phyloP scores from a whole-genome alignment of 2,113 vertebrate genomes.

The Cinclus mexicanus region DNA sequence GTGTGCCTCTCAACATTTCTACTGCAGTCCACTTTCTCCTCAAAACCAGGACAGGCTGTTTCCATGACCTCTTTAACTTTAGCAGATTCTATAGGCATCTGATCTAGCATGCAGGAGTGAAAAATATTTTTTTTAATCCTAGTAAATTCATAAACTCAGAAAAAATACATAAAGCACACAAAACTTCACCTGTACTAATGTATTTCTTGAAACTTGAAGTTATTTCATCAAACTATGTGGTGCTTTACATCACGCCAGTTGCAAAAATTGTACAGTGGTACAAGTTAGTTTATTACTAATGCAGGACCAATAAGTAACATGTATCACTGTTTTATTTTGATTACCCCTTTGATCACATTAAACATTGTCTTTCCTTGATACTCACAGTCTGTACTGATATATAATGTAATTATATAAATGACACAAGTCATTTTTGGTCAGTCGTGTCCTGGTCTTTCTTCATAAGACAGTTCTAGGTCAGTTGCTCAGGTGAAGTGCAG shows the following conservation, averaged over 20 bases:
- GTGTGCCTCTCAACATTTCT: not conserved
- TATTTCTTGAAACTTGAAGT: not conserved
- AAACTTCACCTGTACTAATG: not conserved
- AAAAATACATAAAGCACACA: not conserved
- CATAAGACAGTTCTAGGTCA: not conserved
- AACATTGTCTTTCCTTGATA: not conserved
- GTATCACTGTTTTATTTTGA: not conserved
- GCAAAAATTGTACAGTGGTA: not conserved
- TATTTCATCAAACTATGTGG: not conserved
- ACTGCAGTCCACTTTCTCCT: not conserved
- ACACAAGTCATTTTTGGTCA: not conserved
- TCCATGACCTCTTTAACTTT: not conserved
- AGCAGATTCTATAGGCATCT: not conserved
- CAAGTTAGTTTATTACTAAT: not conserved
- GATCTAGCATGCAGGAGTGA: not conserved
- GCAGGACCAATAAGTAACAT: not conserved
- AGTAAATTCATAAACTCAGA: not conserved
- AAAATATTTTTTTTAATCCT: not conserved
- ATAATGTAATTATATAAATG: too few relatives aligned
- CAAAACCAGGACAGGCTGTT: not conserved
- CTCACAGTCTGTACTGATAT: not conserved
- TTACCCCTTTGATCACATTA: not conserved
- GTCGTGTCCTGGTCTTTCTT: not conserved
- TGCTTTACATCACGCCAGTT: not conserved
- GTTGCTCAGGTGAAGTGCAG: not conserved